phyloP scores from a whole-genome alignment of 2,888 invertebrate species.

The Glomeris marginata region DNA sequence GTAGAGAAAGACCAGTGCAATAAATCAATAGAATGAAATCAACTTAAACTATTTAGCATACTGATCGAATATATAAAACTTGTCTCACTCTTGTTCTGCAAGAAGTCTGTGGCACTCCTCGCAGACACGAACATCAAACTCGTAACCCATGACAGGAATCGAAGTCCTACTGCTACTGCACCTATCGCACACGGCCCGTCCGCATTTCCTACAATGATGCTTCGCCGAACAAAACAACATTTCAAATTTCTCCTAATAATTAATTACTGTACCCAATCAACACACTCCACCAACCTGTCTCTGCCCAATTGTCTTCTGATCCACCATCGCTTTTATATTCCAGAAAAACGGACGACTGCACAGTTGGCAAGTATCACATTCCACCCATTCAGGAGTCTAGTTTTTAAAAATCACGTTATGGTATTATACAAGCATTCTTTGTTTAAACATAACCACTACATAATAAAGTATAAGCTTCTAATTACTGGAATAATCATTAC shows the following conservation, averaged over 20 bases:
- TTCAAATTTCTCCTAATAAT: conserved; percentile 5
- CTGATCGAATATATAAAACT: not conserved
- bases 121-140: conserved; percentile 93
- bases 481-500: conserved; percentile 2
- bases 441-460: not conserved
- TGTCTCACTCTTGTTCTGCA: conserved; percentile 68
- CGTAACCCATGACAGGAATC: conserved; percentile 94
- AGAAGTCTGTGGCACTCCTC: conserved; percentile 72
- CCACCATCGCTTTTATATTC: conserved; percentile 98
- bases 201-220: conserved; percentile 53
- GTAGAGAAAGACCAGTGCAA: not conserved
- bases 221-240: conserved; percentile 20
- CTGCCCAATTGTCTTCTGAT: conserved; percentile 78
- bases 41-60: no score
- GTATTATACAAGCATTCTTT: conserved; percentile 6
- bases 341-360: conserved; percentile 96
- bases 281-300: conserved; percentile 35
- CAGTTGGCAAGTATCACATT: conserved; percentile 83
- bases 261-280: conserved; percentile 4
- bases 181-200: conserved; percentile 83
- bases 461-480: conserved; percentile 3
- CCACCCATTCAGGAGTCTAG: conserved; percentile 84
- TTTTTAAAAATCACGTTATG: no score
- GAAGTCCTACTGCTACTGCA: conserved; percentile 79
- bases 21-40: not conserved